Evolutionary conservation across 2,797 vertebrate genomes (phyloP), one percentile per base, ranked within the genome.

Genomic region (Poecilia gillii): DNA sequence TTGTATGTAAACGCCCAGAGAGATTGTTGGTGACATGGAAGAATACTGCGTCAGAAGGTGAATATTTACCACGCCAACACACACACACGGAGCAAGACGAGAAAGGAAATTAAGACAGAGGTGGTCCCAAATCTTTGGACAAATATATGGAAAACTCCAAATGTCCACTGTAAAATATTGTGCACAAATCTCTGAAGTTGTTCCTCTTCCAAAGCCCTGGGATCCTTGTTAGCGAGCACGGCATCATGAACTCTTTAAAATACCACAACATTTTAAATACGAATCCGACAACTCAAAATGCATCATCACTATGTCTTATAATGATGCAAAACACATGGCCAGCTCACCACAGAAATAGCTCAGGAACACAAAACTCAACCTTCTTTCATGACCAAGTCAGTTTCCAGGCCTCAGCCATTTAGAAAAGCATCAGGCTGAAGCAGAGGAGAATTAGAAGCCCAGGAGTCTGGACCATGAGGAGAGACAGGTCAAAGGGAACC

Each of bases 211-310:
- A 41, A 25, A 39, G 33, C 64, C 8, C 18, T 12, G 64, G 20
- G 36, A 41, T 39, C 3, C 20, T 39, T 41, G 36, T 68, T 23
- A 41, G 18, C 0, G 3, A 36, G 31, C 59, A 3, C 6, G 3
- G 36, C 66, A 70, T 43, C 20, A 25, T 39, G 36, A 68, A 68
- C 62, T 66, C 62, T 39, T 66, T 66, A 36, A 66, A 66, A 64
- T 33, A 33, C 14, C 14, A 36, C 16, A 36, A 20, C 31, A 36
- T 36, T 36, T 66, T 36, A 66, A 66, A 66, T 68, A 41, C 16
- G 11, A 66, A 41, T 68, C 36, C 41, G 20, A 68, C 14, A 41
- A 41, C 64, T 39, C 7, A 68, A 41, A 41, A 68, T 68, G 64
- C 6, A 41, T 23, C 33, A 39, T 39, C 33, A 39, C 36, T 41